A percentile compares a stretch with the other conserved stretches of the same genome.
Conservation (phyloP, 2,113 vertebrate species). For the Echinops telfairi region DNA sequence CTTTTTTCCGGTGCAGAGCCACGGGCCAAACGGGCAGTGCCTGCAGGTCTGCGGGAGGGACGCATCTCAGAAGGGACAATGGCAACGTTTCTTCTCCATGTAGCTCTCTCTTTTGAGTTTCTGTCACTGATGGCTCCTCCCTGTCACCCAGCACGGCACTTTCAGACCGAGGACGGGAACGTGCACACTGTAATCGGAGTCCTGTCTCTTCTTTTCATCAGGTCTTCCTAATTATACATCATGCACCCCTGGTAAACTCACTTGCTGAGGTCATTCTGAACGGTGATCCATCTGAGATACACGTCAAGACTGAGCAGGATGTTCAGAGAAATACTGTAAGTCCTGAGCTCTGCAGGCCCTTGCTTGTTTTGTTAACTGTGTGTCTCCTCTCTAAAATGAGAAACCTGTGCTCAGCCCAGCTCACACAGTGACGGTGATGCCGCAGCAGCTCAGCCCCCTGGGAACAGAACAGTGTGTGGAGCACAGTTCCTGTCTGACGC, state of each 20-base stretch:
- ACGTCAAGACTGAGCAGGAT: conserved; percentile 89
- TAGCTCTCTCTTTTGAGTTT: background rate
- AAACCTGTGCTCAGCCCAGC: conserved; percentile 1
- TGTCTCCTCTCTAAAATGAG: conserved; percentile 56
- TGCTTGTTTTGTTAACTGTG: background rate
- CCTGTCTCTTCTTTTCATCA: conserved; percentile 76
- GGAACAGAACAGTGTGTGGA: background rate
- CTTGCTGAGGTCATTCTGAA: conserved; percentile 97
- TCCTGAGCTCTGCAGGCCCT: conserved; percentile 36
- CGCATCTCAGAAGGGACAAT: background rate
- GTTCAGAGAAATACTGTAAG: conserved; percentile 92
- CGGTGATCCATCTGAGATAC: conserved; percentile 95
- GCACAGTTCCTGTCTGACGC: background rate
- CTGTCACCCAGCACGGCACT: background rate
- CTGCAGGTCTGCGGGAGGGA: background rate
- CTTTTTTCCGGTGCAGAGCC: conserved; percentile 43
- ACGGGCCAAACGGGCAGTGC: conserved; percentile 55
- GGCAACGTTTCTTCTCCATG: background rate
- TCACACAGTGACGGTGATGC: background rate
- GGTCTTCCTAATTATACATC: conserved; percentile 99
- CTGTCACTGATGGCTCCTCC: background rate
- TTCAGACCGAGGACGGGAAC: background rate
- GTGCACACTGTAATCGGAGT: background rate
- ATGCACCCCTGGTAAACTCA: conserved; percentile 95
- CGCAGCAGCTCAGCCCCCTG: background rate